A percentile compares a stretch with the other conserved stretches of the same genome.
Evolutionary conservation across 2,888 invertebrate genomes (phyloP).

Genomic region (Eupeodes luniger): DNA sequence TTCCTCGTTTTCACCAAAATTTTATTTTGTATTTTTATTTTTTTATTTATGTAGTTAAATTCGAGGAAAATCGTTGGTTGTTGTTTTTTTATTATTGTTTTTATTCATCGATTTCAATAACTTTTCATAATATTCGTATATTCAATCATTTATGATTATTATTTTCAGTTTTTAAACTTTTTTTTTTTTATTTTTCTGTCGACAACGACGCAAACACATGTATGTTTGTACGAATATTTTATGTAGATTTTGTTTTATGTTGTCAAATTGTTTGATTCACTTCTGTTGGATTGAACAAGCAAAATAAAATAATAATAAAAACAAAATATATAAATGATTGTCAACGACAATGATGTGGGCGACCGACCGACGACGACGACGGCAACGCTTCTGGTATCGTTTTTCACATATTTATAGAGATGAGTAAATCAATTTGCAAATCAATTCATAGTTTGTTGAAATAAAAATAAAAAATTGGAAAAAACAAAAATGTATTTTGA

Average conservation of each 20-base stretch:
- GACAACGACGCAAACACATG: too few relatives aligned
- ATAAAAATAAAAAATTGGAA: too few relatives aligned
- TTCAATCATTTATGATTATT: slow-evolving; percentile 48
- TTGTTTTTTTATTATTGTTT: slow-evolving; percentile 14
- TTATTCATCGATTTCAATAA: slow-evolving; percentile 58
- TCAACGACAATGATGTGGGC: too few relatives aligned
- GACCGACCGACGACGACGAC: too few relatives aligned
- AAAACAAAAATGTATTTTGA: too few relatives aligned
- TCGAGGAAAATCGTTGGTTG: not conserved
- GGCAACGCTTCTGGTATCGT: too few relatives aligned
- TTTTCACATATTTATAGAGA: too few relatives aligned
- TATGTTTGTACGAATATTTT: not conserved
- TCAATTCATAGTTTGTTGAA: too few relatives aligned
- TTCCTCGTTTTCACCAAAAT: not conserved
- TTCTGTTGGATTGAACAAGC: slow-evolving; percentile 8
- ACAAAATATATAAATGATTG: not conserved
- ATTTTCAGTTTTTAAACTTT: slow-evolving; percentile 30
- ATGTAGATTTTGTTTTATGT: slow-evolving; percentile 30
- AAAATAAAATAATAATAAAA: not conserved
- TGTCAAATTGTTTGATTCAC: slow-evolving; percentile 26
- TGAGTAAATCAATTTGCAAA: too few relatives aligned
- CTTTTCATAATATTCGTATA: slow-evolving; percentile 45
- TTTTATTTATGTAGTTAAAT: not conserved
- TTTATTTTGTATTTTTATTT: too few relatives aligned
- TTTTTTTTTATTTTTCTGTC: not conserved